phyloP scores from a whole-genome alignment of 1,140 invertebrate genomes.

The Musca domestica region DNA sequence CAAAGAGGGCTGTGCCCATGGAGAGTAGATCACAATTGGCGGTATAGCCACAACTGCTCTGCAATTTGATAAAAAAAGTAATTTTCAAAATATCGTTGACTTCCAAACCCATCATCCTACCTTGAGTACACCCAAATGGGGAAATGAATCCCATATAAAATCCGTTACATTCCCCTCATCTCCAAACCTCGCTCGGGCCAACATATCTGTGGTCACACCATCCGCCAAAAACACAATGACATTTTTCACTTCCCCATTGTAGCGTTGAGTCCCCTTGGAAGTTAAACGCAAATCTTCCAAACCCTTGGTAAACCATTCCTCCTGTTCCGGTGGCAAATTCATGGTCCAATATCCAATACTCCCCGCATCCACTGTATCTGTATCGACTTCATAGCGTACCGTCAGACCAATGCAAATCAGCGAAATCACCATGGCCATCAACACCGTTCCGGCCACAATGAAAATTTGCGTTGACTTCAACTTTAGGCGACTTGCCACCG shows the following conservation, averaged over 20 bases:
- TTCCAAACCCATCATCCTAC: not conserved
- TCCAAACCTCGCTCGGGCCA: constrained; percentile 30
- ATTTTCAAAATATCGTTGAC: not conserved
- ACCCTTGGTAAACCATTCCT: constrained; percentile 41
- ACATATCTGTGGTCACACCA: constrained; percentile 29
- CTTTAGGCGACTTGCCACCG: not conserved
- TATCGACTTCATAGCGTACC: constrained; percentile 44
- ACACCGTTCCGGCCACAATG: constrained; percentile 35
- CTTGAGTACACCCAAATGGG: constrained; percentile 21
- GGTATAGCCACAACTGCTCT: constrained; percentile 31
- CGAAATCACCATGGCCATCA: constrained; percentile 33
- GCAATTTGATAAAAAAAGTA: not conserved
- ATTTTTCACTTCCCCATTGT: constrained; percentile 22
- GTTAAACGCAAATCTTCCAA: constrained; percentile 40
- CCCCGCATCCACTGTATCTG: constrained; percentile 38
- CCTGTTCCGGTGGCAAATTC: constrained; percentile 30
- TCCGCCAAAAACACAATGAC: constrained; percentile 33
- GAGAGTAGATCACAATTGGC: constrained; percentile 30
- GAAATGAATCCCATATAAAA: constrained; percentile 35
- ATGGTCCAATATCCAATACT: constrained; percentile 46
- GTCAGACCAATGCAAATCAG: constrained; percentile 37
- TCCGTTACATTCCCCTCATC: not conserved
- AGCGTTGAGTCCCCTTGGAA: not conserved
- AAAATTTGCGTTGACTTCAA: constrained; percentile 40
- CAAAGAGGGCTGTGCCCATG: constrained; percentile 30